Conservation (phyloP, 2,888 invertebrate species). For the Oscheius sp. region DNA sequence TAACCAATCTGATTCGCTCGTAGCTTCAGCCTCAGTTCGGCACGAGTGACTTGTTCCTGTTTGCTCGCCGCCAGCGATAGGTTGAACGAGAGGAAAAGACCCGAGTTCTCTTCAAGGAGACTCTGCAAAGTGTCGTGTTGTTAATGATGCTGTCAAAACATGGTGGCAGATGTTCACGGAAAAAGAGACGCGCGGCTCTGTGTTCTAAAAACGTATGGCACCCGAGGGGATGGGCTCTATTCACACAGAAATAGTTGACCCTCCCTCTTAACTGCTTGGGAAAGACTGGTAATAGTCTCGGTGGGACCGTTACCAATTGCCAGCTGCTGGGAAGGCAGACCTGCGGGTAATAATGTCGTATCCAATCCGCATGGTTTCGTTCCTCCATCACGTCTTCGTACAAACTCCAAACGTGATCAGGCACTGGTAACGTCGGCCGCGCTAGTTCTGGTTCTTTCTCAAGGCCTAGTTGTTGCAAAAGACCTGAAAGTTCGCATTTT, state of each 20-base stretch:
- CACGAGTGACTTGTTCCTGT: conserved; percentile 8
- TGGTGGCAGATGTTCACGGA: conserved; percentile 12
- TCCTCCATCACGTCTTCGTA: conserved; percentile 55
- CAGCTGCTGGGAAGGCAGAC: conserved; percentile 6
- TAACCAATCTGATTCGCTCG: conserved; percentile 16
- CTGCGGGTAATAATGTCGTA: conserved; percentile 63
- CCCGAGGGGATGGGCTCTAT: not conserved
- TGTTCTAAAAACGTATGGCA: conserved; percentile 22
- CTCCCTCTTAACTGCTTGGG: conserved; percentile 6
- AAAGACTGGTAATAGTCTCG: not conserved
- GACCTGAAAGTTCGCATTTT: conserved; percentile 23
- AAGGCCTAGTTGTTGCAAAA: conserved; percentile 51
- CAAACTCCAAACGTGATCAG: conserved; percentile 64
- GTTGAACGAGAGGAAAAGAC: conserved; percentile 55
- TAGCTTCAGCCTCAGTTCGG: conserved; percentile 27
- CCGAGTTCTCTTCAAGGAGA: conserved; percentile 52
- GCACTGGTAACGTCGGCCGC: conserved; percentile 50
- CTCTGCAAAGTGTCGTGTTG: conserved; percentile 41
- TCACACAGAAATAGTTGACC: conserved; percentile 18
- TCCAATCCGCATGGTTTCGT: conserved; percentile 55
- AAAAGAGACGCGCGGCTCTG: conserved; percentile 20
- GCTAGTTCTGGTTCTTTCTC: conserved; percentile 45
- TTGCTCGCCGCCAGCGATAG: conserved; percentile 46
- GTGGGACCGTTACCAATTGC: too few relatives aligned
- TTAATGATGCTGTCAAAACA: conserved; percentile 11